Conservation (phyloP, 2,113 vertebrate species). For the Eretmochelys imbricata region DNA sequence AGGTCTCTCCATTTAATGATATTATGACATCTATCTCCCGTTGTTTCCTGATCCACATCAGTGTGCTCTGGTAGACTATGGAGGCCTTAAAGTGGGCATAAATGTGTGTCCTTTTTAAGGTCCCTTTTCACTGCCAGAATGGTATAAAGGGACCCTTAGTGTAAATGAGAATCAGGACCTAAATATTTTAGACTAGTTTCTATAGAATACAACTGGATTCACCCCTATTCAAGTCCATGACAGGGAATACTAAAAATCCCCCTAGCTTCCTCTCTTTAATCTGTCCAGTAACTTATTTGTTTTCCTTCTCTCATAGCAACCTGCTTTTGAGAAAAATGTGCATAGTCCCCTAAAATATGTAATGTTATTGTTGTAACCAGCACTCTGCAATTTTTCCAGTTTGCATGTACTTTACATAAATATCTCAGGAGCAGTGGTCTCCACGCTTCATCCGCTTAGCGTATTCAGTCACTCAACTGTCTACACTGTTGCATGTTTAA, state of each 20-base stretch:
- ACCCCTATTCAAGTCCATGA: background rate
- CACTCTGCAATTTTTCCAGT: background rate
- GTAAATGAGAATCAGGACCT: background rate
- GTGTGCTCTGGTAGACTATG: background rate
- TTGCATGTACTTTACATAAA: background rate
- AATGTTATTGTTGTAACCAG: background rate
- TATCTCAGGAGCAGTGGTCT: background rate
- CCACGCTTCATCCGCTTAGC: background rate
- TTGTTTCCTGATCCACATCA: background rate
- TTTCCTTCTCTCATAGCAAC: background rate
- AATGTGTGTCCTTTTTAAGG: background rate
- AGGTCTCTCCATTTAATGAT: background rate
- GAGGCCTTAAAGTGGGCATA: background rate
- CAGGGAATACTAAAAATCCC: background rate
- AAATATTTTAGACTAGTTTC: background rate
- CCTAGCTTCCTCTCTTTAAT: background rate
- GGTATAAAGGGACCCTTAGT: background rate
- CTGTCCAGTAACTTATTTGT: background rate
- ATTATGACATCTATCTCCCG: background rate
- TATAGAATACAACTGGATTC: background rate
- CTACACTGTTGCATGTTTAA: background rate
- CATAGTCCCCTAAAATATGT: background rate
- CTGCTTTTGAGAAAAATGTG: background rate
- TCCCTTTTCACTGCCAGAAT: background rate
- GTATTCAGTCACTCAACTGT: background rate